Evolutionary conservation across 1,140 invertebrate genomes (phyloP), one percentile per base, ranked within the genome.

Genomic region (Euwallacea fornicatus): DNA sequence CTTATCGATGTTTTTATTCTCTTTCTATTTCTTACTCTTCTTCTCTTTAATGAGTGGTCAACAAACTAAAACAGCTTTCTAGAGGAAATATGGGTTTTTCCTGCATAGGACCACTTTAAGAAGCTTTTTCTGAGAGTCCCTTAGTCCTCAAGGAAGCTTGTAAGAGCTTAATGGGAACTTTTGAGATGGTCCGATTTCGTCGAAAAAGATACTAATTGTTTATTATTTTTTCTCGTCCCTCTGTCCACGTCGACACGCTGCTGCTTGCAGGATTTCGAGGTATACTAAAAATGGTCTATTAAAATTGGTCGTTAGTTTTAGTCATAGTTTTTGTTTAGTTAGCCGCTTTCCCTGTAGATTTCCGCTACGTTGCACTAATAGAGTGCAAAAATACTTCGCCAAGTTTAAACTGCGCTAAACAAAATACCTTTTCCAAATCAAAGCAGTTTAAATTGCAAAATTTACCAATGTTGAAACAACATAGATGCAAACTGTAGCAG

Each of bases 111-210:
- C 21, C 21, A 33, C 21, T 33, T 33, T 33, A 33, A 33, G 1
- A 33, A 33, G 21, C 21, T 33, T 33, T 33, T 33, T 33, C 8
- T 8, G 44, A 47, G 9, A 64, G 42, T 33, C 42, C n/a, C 43
- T 13, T 44, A 66, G 56, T 66, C 56, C 69, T 71, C 69, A 42
- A 66, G 69, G 66, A 71, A 71, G 69, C 55, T 50, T 66, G n/a
- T 13, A 15, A 58, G 15, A 64, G 73, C 74, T 73, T 71, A 54
- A 70, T 91, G 91, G 91, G 92, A 93, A 93, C 93, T 95, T 95
- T 95, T 95, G 93, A 95, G 93, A 95, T 95, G 93, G 93, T 95
- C 93, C 93, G 94, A 93, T 89, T 77, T 73, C 64, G 71, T 71
- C 71, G 71, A 73, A 73, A 72, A 55, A 77, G 76, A 72, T 77